Percentiles rank a stretch among this genome's conserved stretches.
phyloP scores from a whole-genome alignment of 2,113 vertebrate genomes.

The Cephalopholis sonnerati region DNA sequence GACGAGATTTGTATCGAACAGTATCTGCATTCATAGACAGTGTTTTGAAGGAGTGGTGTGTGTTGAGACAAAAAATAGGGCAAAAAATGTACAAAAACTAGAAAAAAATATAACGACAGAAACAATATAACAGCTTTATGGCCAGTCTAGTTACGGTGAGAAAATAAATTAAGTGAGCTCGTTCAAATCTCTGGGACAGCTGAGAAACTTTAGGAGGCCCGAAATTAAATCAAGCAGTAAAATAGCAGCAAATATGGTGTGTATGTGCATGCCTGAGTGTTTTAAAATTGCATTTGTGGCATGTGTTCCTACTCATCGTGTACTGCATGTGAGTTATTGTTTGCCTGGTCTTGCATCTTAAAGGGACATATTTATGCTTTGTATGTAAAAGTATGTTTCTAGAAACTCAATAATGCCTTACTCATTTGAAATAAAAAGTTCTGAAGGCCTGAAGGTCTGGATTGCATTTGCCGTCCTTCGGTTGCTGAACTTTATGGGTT shows the following conservation, averaged over 20 bases:
- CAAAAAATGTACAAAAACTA: not conserved
- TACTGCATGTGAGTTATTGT: not conserved
- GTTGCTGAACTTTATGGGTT: not conserved
- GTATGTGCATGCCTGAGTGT: not conserved
- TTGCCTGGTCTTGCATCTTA: conserved; percentile 2
- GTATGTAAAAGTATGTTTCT: not conserved
- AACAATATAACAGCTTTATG: no score
- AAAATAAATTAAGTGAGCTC: not conserved
- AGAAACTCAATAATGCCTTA: not conserved
- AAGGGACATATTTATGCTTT: not conserved
- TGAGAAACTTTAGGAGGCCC: not conserved
- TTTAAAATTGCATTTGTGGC: not conserved
- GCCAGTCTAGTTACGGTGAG: not conserved
- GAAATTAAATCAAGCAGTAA: not conserved
- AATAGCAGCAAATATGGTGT: not conserved
- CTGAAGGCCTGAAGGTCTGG: conserved; percentile 1
- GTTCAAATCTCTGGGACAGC: not conserved
- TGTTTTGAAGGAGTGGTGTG: not conserved
- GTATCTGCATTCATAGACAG: conserved; percentile 23
- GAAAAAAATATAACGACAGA: not conserved
- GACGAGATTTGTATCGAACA: no score
- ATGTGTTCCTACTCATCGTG: not conserved
- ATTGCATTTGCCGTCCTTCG: not conserved
- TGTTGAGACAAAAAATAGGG: no score
- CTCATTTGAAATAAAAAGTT: not conserved